Conservation (phyloP, 2,797 vertebrate genomes). For the Paratrypauchen microcephalus region DNA sequence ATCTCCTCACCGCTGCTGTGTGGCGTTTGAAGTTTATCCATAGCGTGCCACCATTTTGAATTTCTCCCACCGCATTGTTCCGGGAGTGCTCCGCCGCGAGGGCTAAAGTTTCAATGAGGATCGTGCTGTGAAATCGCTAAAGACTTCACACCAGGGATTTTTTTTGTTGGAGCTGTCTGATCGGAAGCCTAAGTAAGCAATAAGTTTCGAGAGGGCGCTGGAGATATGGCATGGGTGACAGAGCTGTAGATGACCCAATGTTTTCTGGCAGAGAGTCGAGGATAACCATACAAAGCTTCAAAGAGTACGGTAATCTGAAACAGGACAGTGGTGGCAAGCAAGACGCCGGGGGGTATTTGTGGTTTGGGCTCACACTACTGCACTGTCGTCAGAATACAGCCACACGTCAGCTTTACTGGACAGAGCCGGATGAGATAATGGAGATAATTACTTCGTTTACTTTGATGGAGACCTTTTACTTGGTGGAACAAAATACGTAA, state of each 20-base stretch:
- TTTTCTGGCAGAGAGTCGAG: slow-evolving; percentile 62
- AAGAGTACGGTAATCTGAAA: slow-evolving; percentile 70
- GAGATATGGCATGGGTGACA: slow-evolving; percentile 42
- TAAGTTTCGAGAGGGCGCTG: slow-evolving; percentile 45
- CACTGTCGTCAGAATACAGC: slow-evolving; percentile 55
- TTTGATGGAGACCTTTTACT: background rate
- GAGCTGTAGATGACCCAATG: background rate
- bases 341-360: slow-evolving; percentile 69
- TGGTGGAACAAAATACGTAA: too few relatives aligned
- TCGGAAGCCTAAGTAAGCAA: slow-evolving; percentile 56
- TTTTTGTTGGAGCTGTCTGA: slow-evolving; percentile 47
- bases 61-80: background rate
- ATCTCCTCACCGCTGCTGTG: background rate
- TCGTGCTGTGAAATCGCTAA: slow-evolving; percentile 58
- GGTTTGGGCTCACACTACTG: slow-evolving; percentile 48
- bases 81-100: background rate
- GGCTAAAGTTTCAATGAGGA: slow-evolving; percentile 36
- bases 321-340: slow-evolving; percentile 63
- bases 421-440: background rate
- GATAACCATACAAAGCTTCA: slow-evolving; percentile 70
- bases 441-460: background rate
- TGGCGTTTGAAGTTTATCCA: background rate
- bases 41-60: background rate
- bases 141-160: slow-evolving; percentile 39
- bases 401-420: background rate